Evolutionary conservation across 2,797 vertebrate genomes (phyloP), one percentile per base, ranked within the genome.

Genomic region (Channallabes apus): DNA sequence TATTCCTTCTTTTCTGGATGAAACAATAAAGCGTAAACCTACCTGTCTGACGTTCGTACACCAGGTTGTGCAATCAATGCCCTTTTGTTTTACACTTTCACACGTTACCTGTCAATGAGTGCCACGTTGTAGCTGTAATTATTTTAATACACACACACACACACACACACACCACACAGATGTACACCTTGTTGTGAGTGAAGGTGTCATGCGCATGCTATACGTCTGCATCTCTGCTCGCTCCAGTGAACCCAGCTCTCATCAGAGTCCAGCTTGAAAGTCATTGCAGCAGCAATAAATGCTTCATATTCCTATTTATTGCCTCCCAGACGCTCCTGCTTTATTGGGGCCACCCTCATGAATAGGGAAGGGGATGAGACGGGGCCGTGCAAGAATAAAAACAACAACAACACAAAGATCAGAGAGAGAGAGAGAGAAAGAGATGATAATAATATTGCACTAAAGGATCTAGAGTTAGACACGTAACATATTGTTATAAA

Each of bases 291-390:
- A 35, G 85, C 83, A 86, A 86, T 87, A 91, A 86, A 89, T 4
- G 82, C 69, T 86, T 87, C 87, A 85, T 88, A 85, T 86, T 88
- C 85, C 86, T 77, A 83, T 87, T 82, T 85, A 86, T 86, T 86
- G 84, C 61, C 85, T 90, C 82, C 88, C 82, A 88, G n/a, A 82
- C 35, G 81, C 69, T 87, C 81, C 82, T 81, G 82, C 90, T 88
- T 91, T 92, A 92, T 91, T 92, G 91, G 93, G 93, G 92, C 92
- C 90, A 91, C 91, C 85, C 93, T 95, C 93, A 95, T 94, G 93
- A 95, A 95, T 94, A 95, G 93, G 91, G 90, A 89, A 92, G 88
- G 89, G 90, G 90, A 89, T 90, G 86, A 91, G 85, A 87, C 86
- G 89, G 84, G 87, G 87, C 27, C 11, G 18, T 58, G 76, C 32